phyloP scores from a whole-genome alignment of 2,113 vertebrate genomes.

The Turdus rufiventris region DNA sequence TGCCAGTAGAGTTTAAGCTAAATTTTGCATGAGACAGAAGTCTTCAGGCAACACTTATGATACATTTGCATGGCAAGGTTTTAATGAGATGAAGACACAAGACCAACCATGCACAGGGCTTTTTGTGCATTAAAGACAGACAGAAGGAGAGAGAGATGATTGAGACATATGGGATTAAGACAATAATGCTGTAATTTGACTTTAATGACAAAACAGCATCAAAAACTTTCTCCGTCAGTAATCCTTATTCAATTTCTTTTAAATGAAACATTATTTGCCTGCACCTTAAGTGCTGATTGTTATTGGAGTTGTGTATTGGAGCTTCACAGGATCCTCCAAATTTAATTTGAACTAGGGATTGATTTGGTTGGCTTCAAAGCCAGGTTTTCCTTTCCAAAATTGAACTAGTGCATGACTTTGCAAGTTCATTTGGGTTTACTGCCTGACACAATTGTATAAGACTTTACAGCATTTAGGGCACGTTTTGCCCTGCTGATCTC shows the following conservation, averaged over 20 bases:
- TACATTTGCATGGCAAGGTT: conserved; percentile 73
- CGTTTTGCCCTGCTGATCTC: conserved; percentile 56
- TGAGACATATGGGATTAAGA: conserved; percentile 60
- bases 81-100: conserved; percentile 75
- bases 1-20: conserved; percentile 69
- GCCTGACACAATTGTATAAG: conserved; percentile 55
- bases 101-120: conserved; percentile 35
- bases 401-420: conserved; percentile 70
- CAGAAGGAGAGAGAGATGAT: conserved; percentile 22
- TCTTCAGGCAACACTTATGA: conserved; percentile 71
- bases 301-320: conserved; percentile 69
- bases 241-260: conserved; percentile 73
- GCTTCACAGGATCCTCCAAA: conserved; percentile 72
- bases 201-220: conserved; percentile 71
- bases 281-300: conserved; percentile 67
- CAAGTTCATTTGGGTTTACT: conserved; percentile 75
- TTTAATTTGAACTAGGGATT: conserved; percentile 78
- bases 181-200: conserved; percentile 66
- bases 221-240: conserved; percentile 68
- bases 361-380: conserved; percentile 75
- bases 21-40: conserved; percentile 77
- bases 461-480: conserved; percentile 61
- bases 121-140: conserved; percentile 12
- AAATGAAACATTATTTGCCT: conserved; percentile 75
- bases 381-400: conserved; percentile 68